A percentile compares a stretch with the other conserved stretches of the same genome.
phyloP scores from a whole-genome alignment of 2,888 invertebrate genomes.

The Eilema depressum region DNA sequence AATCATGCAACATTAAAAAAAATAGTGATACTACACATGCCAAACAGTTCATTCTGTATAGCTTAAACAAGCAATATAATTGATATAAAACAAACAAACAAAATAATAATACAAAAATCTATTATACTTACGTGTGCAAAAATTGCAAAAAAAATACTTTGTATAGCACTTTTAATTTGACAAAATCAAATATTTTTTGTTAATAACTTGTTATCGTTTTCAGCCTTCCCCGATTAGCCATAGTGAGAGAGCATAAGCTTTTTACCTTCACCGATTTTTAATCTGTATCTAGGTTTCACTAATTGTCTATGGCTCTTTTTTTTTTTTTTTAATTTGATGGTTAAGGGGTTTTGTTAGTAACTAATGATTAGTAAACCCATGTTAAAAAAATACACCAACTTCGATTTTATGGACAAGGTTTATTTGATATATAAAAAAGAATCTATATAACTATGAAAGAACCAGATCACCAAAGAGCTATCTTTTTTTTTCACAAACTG shows the following conservation, averaged over 20 bases:
- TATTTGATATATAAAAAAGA: slow-evolving; percentile 82
- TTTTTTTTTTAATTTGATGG: slow-evolving; percentile 42
- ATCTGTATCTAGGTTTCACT: slow-evolving; percentile 51
- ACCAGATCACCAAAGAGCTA: slow-evolving; percentile 83
- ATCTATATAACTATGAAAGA: slow-evolving; percentile 75
- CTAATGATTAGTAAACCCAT: slow-evolving; percentile 84
- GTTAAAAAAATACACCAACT: slow-evolving; percentile 86
- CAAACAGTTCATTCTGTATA: slow-evolving; percentile 81
- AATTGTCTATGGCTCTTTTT: slow-evolving; percentile 57
- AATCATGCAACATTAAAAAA: slow-evolving; percentile 50
- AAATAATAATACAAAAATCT: slow-evolving; percentile 60
- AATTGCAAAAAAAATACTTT: slow-evolving; percentile 54
- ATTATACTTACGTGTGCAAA: slow-evolving; percentile 83
- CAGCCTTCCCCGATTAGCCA: slow-evolving; percentile 69
- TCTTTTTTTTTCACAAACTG: slow-evolving; percentile 55
- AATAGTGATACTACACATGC: slow-evolving; percentile 75
- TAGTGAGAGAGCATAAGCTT: slow-evolving; percentile 77
- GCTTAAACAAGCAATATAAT: slow-evolving; percentile 60
- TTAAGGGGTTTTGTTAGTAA: slow-evolving; percentile 73
- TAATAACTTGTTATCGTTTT: slow-evolving; percentile 55
- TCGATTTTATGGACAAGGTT: slow-evolving; percentile 86
- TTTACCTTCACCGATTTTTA: slow-evolving; percentile 72
- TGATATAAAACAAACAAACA: slow-evolving; percentile 57
- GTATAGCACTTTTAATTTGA: slow-evolving; percentile 65
- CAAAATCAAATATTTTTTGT: slow-evolving; percentile 56